These are phyloP conservation scores for Lagenorhynchus albirostris DNA, from an alignment of 2,113 vertebrate genomes.

Conservation along the genomic window DNA sequence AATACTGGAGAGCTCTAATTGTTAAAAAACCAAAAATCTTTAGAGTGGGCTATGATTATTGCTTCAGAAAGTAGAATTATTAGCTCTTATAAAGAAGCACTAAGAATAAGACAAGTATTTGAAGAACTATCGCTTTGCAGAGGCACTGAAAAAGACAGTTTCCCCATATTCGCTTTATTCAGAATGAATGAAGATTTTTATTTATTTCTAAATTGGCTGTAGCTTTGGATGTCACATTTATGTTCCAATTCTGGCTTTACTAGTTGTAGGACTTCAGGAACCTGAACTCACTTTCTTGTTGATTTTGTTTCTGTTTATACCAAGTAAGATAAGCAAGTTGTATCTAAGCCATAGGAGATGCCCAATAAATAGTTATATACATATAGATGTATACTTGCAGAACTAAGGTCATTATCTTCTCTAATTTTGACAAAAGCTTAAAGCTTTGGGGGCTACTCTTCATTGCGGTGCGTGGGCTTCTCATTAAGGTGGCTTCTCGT, in stretches of 20 bases:
- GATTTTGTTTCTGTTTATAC: not conserved
- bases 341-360: not conserved
- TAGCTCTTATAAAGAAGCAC: not conserved
- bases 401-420: not conserved
- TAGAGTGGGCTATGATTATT: not conserved
- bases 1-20: not conserved
- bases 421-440: not conserved
- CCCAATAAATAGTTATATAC: not conserved
- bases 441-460: no score
- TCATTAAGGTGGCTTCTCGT: no score
- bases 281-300: not conserved
- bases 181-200: constrained; percentile 13
- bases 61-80: not conserved
- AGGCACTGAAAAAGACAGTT: not conserved
- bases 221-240: not conserved
- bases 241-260: not conserved
- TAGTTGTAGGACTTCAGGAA: not conserved
- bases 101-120: not conserved
- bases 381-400: no score
- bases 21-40: not conserved
- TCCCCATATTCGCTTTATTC: not conserved
- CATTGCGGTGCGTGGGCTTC: no score
- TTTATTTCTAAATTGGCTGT: not conserved
- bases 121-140: not conserved
- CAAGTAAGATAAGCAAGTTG: not conserved